Evolutionary conservation across 2,888 invertebrate genomes (phyloP).

Genomic region (Acanthococcus lagerstroemiae): DNA sequence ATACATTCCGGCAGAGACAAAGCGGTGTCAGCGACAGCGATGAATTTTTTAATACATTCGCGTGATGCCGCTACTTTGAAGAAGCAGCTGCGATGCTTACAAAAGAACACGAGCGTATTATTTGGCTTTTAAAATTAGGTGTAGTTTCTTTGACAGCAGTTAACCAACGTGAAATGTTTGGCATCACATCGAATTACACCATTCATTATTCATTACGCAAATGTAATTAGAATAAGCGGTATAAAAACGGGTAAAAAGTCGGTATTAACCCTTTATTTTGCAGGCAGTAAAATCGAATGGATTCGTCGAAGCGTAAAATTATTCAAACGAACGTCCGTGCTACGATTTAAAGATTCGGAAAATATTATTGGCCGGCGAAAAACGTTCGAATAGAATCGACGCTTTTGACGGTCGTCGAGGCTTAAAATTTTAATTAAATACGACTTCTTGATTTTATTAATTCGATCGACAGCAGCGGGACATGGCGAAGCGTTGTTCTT

Average conservation of each 20-base stretch:
- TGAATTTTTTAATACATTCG: too few relatives aligned
- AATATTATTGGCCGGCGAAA: too few relatives aligned
- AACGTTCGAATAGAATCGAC: slow-evolving; percentile 11
- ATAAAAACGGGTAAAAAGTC: not conserved
- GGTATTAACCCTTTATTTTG: not conserved
- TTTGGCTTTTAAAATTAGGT: too few relatives aligned
- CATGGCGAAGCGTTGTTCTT: slow-evolving; percentile 1
- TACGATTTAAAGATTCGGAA: not conserved
- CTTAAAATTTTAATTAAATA: slow-evolving; percentile 23
- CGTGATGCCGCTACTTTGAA: too few relatives aligned
- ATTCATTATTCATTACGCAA: not conserved
- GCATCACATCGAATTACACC: too few relatives aligned
- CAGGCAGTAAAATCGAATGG: slow-evolving; percentile 12
- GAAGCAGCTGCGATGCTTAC: too few relatives aligned
- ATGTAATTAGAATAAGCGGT: not conserved
- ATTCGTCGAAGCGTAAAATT: slow-evolving; percentile 21
- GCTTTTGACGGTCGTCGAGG: slow-evolving; percentile 17
- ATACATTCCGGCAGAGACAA: too few relatives aligned
- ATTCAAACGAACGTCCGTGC: slow-evolving; percentile 12
- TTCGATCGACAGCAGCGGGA: slow-evolving; percentile 19
- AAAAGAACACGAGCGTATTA: too few relatives aligned
- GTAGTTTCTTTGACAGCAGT: too few relatives aligned
- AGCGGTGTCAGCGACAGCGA: too few relatives aligned
- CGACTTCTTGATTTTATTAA: slow-evolving; percentile 23
- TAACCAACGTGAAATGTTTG: too few relatives aligned